Evolutionary conservation across 2,888 invertebrate species (phyloP), one percentile per base, ranked within the genome.

Genomic region (Dryobota labecula): DNA sequence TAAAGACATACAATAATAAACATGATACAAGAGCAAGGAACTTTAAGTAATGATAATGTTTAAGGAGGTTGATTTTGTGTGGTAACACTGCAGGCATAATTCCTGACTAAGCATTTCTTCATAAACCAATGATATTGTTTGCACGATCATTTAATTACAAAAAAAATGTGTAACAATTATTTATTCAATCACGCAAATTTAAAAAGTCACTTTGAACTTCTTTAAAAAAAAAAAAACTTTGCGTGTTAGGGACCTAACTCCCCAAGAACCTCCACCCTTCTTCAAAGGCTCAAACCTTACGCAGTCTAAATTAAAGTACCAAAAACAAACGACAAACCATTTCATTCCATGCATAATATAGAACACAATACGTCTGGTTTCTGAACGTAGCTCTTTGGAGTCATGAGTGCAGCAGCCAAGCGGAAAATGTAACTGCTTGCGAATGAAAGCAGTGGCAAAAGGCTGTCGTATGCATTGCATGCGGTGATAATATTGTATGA

Each of bases 391-490:
- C 74, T 71, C 70, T 75, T 84, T 83, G 71, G 73, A 66, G 45
- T 41, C 54, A 49, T 64, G 63, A 71, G 60, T 73, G 67, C 63
- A 65, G 68, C 71, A 69, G 58, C 87, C 81, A 69, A 75, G 89
- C 86, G 85, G 83, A 76, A 87, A 87, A 87, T 86, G 84, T 80
- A 65, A 75, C 80, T 79, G 80, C 74, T 85, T 88, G 86, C 84
- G 85, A 84, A 84, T 88, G 90, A 87, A 88, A 75, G 75, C 86
- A 71, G 61, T 20, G 66, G 82, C 84, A 84, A 86, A 87, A 88
- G 86, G 80, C 85, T 86, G 86, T 84, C 88, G 78, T 27, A 18
- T 76, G 76, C 85, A 84, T 47, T 67, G 69, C 54, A 47, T 73
- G 70, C 64, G 66, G 66, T 73, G 73, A 65, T 73, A 81, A 66